Conservation (phyloP, 2,888 invertebrate species). For the Hydriomena furcata region DNA sequence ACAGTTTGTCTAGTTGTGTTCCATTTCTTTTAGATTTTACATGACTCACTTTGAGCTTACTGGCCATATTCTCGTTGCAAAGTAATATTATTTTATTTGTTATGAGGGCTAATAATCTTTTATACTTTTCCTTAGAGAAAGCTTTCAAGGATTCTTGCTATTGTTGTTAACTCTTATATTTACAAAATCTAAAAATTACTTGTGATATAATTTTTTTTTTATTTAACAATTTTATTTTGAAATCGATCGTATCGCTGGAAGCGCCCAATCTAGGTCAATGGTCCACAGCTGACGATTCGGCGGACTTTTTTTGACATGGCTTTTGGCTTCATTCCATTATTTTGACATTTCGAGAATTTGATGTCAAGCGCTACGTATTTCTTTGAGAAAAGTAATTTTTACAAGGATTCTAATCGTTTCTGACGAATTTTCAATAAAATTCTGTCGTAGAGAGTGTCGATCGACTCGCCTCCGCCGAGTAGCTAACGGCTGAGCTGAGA, state of each 20-base stretch:
- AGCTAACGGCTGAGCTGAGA: slow-evolving; percentile 55
- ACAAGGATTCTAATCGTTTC: slow-evolving; percentile 56
- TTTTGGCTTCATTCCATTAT: slow-evolving; percentile 82
- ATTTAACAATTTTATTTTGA: no score
- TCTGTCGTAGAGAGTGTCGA: slow-evolving; percentile 46
- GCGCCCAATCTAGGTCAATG: slow-evolving; percentile 49
- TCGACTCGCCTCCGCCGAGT: slow-evolving; percentile 41
- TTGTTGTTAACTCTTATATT: no score
- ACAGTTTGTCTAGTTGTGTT: neutral
- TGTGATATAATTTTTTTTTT: no score
- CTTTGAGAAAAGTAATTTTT: slow-evolving; percentile 69
- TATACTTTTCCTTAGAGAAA: no score
- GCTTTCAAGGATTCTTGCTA: no score
- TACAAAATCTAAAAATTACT: no score
- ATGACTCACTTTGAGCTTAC: neutral
- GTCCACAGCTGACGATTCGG: slow-evolving; percentile 70
- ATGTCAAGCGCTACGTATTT: slow-evolving; percentile 83
- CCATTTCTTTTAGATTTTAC: neutral
- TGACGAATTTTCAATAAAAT: slow-evolving; percentile 57
- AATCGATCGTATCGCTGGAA: slow-evolving; percentile 2
- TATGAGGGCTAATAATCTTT: no score
- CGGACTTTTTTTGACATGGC: slow-evolving; percentile 81
- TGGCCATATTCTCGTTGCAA: neutral
- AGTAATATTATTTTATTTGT: neutral
- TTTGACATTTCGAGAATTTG: slow-evolving; percentile 83